Evolutionary conservation across 1,140 invertebrate species (phyloP), one percentile per base, ranked within the genome.

Genomic region (Zeugodacus cucurbitae): DNA sequence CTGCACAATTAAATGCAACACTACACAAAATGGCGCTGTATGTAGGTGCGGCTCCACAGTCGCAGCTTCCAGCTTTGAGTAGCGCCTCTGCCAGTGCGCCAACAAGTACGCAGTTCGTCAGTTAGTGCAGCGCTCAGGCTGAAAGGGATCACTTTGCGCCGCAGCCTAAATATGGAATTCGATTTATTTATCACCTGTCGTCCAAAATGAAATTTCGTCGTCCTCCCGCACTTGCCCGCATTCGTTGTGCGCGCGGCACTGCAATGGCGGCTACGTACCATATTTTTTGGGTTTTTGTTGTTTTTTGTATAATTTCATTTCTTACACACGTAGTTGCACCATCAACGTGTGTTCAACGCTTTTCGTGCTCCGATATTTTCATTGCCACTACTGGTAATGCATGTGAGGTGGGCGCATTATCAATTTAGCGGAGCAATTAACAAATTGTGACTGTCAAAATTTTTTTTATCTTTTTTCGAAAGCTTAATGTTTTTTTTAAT

Each of bases 121-220:
- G 82, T 86, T 37, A 57, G 85, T 86, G 48, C 3, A 59, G 32
- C 54, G 54, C 44, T 4, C 17, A 10, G 3, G 54, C 58, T 87
- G 41, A 67, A 64, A 48, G 22, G 26, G 32, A 87, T 59, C 87
- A 87, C 58, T 87, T 34, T 59, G 57, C 85, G 57, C 44, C 48
- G n/a, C 54, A 48, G n/a, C 85, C 88, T 82, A 74, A 64, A 88
- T 88, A 88, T 64, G 88, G 88, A 14, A 88, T 88, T 64, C 88
- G 88, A 86, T 88, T 88, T 88, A 88, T 88, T 88, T 88, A 88
- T 88, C 88, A 88, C 82, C 88, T 88, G 88, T 88, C 88, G 87
- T 64, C 87, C 59, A 87, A 87, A 87, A 59, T 88, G 70, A 34
- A 88, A 54, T 88, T 88, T 22, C n/a, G 48, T 20, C 20, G 57